These are phyloP conservation scores for Azemiops feae DNA, from an alignment of 2,113 vertebrate species.

Conservation along the genomic window DNA sequence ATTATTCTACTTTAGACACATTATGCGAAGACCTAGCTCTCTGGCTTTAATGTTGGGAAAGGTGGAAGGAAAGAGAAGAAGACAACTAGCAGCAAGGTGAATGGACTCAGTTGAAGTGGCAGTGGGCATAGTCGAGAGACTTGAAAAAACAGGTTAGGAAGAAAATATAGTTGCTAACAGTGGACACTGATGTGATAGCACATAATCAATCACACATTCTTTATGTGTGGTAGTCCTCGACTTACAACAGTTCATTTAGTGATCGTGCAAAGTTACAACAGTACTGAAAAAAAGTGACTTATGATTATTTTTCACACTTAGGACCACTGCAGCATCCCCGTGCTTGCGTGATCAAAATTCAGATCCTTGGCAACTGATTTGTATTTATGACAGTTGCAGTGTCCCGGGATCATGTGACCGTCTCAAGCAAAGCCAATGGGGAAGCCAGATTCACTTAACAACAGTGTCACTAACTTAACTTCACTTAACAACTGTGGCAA, in stretches of 20 bases:
- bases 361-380: too few species aligned
- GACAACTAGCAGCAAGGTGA: neutral
- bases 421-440: too few species aligned
- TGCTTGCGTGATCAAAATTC: too few species aligned
- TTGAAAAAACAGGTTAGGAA: neutral
- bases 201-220: neutral
- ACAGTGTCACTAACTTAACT: neutral
- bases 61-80: neutral
- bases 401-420: too few species aligned
- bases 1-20: neutral
- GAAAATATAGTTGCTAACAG: neutral
- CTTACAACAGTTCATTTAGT: too few species aligned
- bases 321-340: too few species aligned
- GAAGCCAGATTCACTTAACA: neutral
- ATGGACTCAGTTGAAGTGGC: neutral
- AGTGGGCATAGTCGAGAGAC: neutral
- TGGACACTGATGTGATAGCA: neutral
- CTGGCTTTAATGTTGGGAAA: neutral
- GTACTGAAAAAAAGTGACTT: too few species aligned
- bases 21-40: neutral
- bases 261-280: too few species aligned
- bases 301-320: too few species aligned
- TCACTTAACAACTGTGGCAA: neutral
- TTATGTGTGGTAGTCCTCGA: neutral
- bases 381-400: too few species aligned